Percentiles rank a stretch among this genome's conserved stretches.
Evolutionary conservation across 2,888 invertebrate species (phyloP).

Genomic region (Tricholauxania praeusta): DNA sequence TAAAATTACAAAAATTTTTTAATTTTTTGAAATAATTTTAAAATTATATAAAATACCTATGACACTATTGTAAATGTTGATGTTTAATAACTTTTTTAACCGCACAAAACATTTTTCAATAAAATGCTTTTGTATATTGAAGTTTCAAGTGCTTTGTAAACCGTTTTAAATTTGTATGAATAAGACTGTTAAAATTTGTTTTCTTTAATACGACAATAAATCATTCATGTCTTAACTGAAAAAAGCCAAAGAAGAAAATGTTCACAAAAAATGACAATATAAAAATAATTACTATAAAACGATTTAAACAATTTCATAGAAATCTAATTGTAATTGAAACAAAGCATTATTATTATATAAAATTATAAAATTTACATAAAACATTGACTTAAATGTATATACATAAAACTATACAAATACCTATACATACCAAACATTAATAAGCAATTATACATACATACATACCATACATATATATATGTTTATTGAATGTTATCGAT

Average conservation of each 20-base stretch:
- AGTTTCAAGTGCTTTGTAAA: too few relatives aligned
- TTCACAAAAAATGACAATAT: background rate
- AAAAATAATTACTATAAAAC: background rate
- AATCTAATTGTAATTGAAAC: slow-evolving; percentile 18
- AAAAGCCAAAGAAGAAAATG: background rate
- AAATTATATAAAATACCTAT: too few relatives aligned
- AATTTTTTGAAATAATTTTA: too few relatives aligned
- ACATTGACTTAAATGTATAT: slow-evolving; percentile 6
- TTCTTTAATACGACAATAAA: too few relatives aligned
- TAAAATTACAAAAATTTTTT: too few relatives aligned
- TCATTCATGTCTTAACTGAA: too few relatives aligned
- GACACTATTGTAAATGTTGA: too few relatives aligned
- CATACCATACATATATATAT: background rate
- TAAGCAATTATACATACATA: slow-evolving; percentile 3
- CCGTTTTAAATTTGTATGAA: too few relatives aligned
- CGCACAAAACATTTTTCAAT: too few relatives aligned
- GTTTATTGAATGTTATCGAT: slow-evolving; percentile 42
- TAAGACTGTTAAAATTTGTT: too few relatives aligned
- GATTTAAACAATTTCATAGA: slow-evolving; percentile 9
- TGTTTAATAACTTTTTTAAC: too few relatives aligned
- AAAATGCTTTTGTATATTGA: too few relatives aligned
- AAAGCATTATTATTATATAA: slow-evolving; percentile 22
- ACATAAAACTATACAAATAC: slow-evolving; percentile 12
- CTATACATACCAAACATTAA: background rate
- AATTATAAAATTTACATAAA: background rate